Evolutionary conservation across 2,113 vertebrate genomes (phyloP).

Genomic region (Porphyrio hochstetteri): DNA sequence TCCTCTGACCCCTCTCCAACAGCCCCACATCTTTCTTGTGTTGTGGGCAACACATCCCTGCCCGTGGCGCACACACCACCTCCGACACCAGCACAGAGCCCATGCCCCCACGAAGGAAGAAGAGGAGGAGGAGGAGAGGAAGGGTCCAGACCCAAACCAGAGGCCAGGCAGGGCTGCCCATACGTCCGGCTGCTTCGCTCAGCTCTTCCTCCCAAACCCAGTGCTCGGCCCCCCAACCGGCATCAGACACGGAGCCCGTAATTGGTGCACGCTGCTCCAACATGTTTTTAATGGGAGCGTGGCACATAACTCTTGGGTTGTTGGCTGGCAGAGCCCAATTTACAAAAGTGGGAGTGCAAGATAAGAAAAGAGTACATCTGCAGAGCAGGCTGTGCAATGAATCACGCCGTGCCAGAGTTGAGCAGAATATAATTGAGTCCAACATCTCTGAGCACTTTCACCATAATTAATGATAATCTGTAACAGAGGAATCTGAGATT

Average conservation of each 20-base stretch:
- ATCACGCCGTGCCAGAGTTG: slow-evolving; percentile 99
- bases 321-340: slow-evolving; percentile 99
- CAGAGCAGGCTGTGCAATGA: slow-evolving; percentile 96
- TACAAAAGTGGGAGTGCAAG: slow-evolving; percentile 99
- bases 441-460: slow-evolving; percentile 99
- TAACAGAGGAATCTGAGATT: slow-evolving; percentile 99
- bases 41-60: not conserved
- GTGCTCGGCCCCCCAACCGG: slow-evolving; percentile 84
- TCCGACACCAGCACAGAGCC: not conserved
- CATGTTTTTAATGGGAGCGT: slow-evolving; percentile 99
- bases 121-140: not conserved
- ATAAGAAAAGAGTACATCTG: slow-evolving; percentile 98
- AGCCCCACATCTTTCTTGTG: too few species aligned
- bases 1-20: too few species aligned
- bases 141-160: not conserved
- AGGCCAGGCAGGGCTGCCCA: not conserved
- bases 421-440: slow-evolving; percentile 99
- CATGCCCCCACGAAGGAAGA: too few species aligned
- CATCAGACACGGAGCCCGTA: slow-evolving; percentile 93
- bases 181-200: slow-evolving; percentile 36
- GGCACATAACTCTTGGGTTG: slow-evolving; percentile 99
- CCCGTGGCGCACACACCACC: rapidly evolving
- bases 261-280: slow-evolving; percentile 97
- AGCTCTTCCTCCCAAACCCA: slow-evolving; percentile 74
- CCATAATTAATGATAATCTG: slow-evolving; percentile 99